Evolutionary conservation across 2,113 vertebrate genomes (phyloP), one percentile per base, ranked within the genome.

Genomic region (Ceratotherium simum): DNA sequence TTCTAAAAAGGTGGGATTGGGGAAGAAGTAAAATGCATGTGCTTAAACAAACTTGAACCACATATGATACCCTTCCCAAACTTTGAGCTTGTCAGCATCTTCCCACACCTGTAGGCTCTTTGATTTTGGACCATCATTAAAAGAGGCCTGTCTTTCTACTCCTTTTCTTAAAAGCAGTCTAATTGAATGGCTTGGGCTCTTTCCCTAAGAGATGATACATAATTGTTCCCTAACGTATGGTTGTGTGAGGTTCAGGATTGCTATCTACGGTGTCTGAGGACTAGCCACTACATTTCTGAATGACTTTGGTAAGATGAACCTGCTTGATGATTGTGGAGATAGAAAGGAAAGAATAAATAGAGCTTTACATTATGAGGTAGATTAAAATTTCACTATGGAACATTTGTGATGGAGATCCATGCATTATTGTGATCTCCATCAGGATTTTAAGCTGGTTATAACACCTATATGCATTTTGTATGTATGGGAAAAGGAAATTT

Each of bases 361-460:
- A 89, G 25, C 21, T 95, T 27, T 70, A 5, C 0, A 3, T 82
- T 82, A 36, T 89, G 25, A 69, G 14, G 18, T 36, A 72, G 17
- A 62, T 78, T 83, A 72, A 72, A 60, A 60, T 76, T 96, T 92
- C n/a, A 90, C 0, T 42, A 2, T 70, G 82, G 36, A 89, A 29
- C 6, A 11, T 46, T 81, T n/a, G 62, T 96, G 31, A 69, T 56
- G 36, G 42, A 48, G 31, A 76, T 60, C 12, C 4, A 20, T 83
- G 27, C 11, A 48, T 90, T 89, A 51, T 81, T 93, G 23, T 89
- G 72, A 64, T 91, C 36, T 58, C 27, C 21, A 11, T 75, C 16
- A 95, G 76, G 29, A 91, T 82, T 88, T 97, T 85, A 84, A 78
- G 27, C 60, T 87, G 69, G 39, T 96, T 96, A 64, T 86, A 94